These are phyloP conservation scores for Mormyrus proboscirostris DNA, from an alignment of 2,797 vertebrate species.

Conservation along the genomic window DNA sequence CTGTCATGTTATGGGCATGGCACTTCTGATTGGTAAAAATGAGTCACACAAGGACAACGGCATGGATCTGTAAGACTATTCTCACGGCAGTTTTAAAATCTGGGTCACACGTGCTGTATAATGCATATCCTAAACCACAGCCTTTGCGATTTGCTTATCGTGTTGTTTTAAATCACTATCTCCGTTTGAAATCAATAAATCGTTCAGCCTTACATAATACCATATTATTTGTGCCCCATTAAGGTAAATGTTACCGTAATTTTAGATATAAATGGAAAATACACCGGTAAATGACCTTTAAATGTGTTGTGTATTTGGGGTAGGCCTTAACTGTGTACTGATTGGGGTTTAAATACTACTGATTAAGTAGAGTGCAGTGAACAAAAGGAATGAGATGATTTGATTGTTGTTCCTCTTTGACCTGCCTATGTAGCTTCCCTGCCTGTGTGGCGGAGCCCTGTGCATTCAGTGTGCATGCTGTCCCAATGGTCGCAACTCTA, in stretches of 20 bases:
- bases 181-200: background rate
- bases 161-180: background rate
- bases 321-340: background rate
- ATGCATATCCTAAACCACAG: background rate
- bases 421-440: slow-evolving; percentile 62
- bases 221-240: background rate
- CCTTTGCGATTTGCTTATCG: background rate
- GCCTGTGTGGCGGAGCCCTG: slow-evolving; percentile 73
- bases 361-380: background rate
- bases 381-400: background rate
- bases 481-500: slow-evolving; percentile 74
- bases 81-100: background rate
- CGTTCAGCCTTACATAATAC: background rate
- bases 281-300: background rate
- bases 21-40: too few relatives aligned
- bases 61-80: too few relatives aligned
- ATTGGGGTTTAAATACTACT: background rate
- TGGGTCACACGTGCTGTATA: background rate
- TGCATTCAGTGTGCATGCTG: slow-evolving; percentile 81
- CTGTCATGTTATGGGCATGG: background rate
- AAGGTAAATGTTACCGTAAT: background rate
- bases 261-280: background rate
- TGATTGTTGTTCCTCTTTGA: background rate
- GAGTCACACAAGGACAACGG: too few relatives aligned
- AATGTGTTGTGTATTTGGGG: background rate